These are phyloP conservation scores for Vireo altiloquus DNA, from an alignment of 2,113 vertebrate species.

Conservation along the genomic window DNA sequence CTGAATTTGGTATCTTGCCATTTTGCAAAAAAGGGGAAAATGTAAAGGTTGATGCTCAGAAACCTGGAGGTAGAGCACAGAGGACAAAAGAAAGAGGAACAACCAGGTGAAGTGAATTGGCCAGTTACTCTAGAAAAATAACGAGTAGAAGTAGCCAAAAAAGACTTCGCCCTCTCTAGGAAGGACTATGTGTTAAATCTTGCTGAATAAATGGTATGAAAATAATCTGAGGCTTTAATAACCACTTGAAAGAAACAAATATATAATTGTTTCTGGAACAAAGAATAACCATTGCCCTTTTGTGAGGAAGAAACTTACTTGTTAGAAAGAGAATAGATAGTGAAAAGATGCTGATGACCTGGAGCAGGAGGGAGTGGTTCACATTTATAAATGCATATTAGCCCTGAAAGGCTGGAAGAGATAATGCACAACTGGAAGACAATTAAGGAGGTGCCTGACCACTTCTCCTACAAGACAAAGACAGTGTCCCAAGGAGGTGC, in stretches of 20 bases:
- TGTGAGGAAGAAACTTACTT: neutral
- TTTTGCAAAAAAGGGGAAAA: slow-evolving; percentile 43
- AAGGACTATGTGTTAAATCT: slow-evolving; percentile 19
- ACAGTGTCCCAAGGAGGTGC: neutral
- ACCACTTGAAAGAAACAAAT: slow-evolving; percentile 18
- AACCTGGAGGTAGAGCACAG: neutral
- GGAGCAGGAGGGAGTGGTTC: neutral
- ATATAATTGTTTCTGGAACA: neutral
- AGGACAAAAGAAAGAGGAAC: slow-evolving; percentile 3
- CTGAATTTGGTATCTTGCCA: slow-evolving; percentile 8
- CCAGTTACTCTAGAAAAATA: neutral
- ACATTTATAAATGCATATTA: neutral
- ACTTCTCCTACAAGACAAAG: neutral
- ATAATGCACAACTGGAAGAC: neutral
- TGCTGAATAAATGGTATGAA: slow-evolving; percentile 19
- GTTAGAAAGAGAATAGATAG: neutral
- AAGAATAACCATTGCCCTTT: neutral
- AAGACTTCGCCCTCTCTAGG: neutral
- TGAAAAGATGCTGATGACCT: neutral
- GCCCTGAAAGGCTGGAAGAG: neutral
- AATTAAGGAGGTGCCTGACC: neutral
- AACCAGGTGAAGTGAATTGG: neutral
- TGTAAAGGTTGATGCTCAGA: slow-evolving; percentile 28
- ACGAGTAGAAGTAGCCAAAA: neutral
- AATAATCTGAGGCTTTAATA: slow-evolving; percentile 34